Base-by-base conservation (phyloP, 2,888 invertebrate species). In the Pristionchus japonicus region DNA sequence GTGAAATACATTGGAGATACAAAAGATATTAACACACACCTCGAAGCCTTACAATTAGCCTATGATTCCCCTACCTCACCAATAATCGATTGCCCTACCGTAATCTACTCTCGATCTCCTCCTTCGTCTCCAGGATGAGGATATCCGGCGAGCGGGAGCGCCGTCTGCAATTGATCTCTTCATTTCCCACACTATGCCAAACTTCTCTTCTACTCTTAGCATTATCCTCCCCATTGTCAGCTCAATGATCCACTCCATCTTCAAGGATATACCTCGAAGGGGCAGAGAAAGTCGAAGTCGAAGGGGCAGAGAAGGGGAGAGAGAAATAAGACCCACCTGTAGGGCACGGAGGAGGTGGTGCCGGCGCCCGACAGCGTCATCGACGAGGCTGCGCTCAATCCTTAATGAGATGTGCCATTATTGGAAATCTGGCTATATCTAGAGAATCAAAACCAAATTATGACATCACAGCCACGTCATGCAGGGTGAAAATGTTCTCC, bases 81-180 rank as follows among this genome's bases (percentile, higher is more conserved):
- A 64, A 70, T 70, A 57, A 37, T 83, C 57, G 49, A 80, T 84
- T 0, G 61, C 64, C 40, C 47, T 49, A 86, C 87, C 80, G n/a
- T 40, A 87, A 40, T 43, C 87, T 49, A 27, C 37, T 87, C 80
- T 87, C 87, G 27, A 87, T 87, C 77, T 87, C 87, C 43, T 87
- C 87, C 40, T 40, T 77, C 37, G 77, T n/a, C 37, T 87, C 87
- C 31, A 87, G 87, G 4, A 87, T 87, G 40, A 80, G 57, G 4
- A 87, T 34, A 15, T 87, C 87, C 6, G 86, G 70, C 13, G 70
- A 70, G 31, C 27, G 70, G 3, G 87, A 57, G 52, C 80, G 80
- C 13, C 57, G 52, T 57, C 87, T 77, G 57, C 57, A 57, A 57
- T 6, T 52, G 52, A 52, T 17, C 17, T 6, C 6, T 57, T n/a